phyloP scores from a whole-genome alignment of 2,888 invertebrate species.

The Parnassius orleans region DNA sequence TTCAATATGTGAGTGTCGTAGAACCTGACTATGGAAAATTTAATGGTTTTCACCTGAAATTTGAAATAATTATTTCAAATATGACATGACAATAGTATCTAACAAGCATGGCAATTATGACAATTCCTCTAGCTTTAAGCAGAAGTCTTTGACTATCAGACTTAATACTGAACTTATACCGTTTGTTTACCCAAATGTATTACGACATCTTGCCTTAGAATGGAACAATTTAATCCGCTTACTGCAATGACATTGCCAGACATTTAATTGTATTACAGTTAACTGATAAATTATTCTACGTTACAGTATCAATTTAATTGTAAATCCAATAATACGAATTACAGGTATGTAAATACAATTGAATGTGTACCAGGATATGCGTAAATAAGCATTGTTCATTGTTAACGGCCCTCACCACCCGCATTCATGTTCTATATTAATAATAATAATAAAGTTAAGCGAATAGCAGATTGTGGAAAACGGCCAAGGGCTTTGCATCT shows the following conservation, averaged over 20 bases:
- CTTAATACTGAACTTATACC: no score
- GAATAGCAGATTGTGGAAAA: constrained; percentile 48
- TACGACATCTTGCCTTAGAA: no score
- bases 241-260: not conserved
- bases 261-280: constrained; percentile 8
- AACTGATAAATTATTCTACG: not conserved
- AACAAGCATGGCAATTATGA: no score
- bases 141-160: no score
- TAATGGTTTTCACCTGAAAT: no score
- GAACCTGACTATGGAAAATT: no score
- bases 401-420: constrained; percentile 41
- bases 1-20: no score
- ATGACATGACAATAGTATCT: no score
- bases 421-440: constrained; percentile 51
- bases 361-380: constrained; percentile 15
- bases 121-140: no score
- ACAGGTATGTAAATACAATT: not conserved
- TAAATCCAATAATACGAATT: constrained; percentile 7
- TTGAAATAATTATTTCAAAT: no score
- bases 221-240: not conserved
- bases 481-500: constrained; percentile 55
- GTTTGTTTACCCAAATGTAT: no score
- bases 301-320: not conserved
- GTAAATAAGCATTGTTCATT: constrained; percentile 24
- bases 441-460: constrained; percentile 45